Base-by-base conservation (phyloP, 2,888 invertebrate genomes). In the Caenorhabditis japonica region DNA sequence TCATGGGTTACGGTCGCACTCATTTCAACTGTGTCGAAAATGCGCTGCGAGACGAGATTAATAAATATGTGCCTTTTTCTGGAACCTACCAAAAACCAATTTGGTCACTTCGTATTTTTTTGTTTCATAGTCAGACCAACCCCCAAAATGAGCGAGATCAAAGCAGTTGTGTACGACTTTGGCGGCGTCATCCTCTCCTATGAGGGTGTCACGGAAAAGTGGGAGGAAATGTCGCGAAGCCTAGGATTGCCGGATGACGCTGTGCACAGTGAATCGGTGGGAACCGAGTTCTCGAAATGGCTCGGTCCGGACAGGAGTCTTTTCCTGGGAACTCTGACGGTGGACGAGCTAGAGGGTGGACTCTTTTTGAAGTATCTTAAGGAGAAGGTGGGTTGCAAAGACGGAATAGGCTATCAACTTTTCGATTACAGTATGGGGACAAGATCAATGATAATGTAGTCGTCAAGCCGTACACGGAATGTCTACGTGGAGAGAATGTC, bases 111-210 rank as follows among this genome's bases (percentile, higher is more conserved):
- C 10, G 10, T 30, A 7, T 30, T 30, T 10, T 10, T 10, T 30
- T 10, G 30, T n/a, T n/a, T n/a, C n/a, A n/a, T n/a, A n/a, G n/a
- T n/a, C 4, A 39, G 61, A 52, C 43, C 61, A 61, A 41, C 44
- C 33, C n/a, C 23, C 3, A 30, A 34, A 13, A 53, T 21, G 5
- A 33, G 4, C 2, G n/a, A 33, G 30, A 75, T 80, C 43, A 75
- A 75, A 64, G 76, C 68, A 3, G 80, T 78, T 7, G 77, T 80
- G 13, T 80, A 76, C 46, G 80, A 80, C 39, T 76, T 75, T 19
- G 77, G 77, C 17, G 80, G 80, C 53, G 80, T 80, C 34, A 25
- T 80, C 7, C 58, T 78, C 3, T 78, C 78, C 4, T 78, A 76
- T 39, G 74, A 69, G 15, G 55, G 46, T 7, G 61, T 76, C n/a